phyloP scores from a whole-genome alignment of 2,888 invertebrate species.

The Diarsia mendica region DNA sequence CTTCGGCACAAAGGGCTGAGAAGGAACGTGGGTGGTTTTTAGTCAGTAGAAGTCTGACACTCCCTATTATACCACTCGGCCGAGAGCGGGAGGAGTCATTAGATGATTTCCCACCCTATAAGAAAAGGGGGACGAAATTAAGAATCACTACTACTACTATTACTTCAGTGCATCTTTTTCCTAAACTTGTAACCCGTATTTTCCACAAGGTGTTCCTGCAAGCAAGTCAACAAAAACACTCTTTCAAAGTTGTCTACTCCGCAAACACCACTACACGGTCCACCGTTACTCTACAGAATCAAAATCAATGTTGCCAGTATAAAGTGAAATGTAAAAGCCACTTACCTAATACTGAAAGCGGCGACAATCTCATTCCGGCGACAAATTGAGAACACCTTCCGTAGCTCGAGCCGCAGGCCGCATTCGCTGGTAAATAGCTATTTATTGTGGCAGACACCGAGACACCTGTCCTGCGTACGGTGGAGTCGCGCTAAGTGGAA shows the following conservation, averaged over 20 bases:
- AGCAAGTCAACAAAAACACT: neutral
- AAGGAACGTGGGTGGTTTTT: too few species aligned
- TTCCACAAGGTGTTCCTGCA: neutral
- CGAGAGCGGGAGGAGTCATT: too few species aligned
- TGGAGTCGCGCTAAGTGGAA: conserved; percentile 66
- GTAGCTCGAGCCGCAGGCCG: conserved; percentile 76
- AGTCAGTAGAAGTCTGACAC: too few species aligned
- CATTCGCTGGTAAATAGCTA: conserved; percentile 84
- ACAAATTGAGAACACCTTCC: conserved; percentile 89
- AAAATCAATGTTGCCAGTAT: conserved; percentile 70
- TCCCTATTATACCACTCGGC: too few species aligned
- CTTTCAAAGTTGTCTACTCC: conserved; percentile 1
- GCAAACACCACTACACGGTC: conserved; percentile 40
- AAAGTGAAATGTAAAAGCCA: conserved; percentile 88
- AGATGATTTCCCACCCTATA: too few species aligned
- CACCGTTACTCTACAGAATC: conserved; percentile 54
- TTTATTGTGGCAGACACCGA: conserved; percentile 83
- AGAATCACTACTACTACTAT: too few species aligned
- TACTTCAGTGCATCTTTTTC: neutral
- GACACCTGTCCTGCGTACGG: conserved; percentile 83
- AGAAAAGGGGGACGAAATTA: too few species aligned
- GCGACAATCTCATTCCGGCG: conserved; percentile 88
- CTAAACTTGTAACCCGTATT: neutral
- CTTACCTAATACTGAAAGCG: conserved; percentile 87
- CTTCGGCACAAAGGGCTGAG: too few species aligned